Evolutionary conservation across 2,797 vertebrate species (phyloP), one percentile per base, ranked within the genome.

Genomic region (Lepus townsendii): DNA sequence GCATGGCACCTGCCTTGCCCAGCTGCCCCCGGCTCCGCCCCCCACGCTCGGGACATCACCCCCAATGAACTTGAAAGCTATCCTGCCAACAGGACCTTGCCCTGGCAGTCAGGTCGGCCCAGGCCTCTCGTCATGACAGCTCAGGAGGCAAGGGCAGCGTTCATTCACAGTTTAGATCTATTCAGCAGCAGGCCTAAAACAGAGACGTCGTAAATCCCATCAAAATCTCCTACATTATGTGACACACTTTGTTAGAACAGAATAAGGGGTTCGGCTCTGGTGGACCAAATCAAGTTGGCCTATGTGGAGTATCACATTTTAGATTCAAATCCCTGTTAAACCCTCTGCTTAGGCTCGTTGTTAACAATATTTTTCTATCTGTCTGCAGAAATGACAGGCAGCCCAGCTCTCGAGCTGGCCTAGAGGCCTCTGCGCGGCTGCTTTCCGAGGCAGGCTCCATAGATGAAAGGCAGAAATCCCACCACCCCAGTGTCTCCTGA

Each of bases 321-420:
- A 95, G 97, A 98, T 98, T 98, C 98, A 98, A 98, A 98, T 98
- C 98, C 98, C 96, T 97, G 95, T 95, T 98, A 98, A 98, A 97
- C 85, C 97, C 97, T 97, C 95, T 97, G 93, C 97, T 98, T 98
- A 97, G 26, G 72, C 97, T 98, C 0, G 8, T 96, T 97, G 97
- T 97, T 97, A 98, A 98, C 97, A 97, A 97, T 98, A 98, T 98
- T 98, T 98, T 98, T 95, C 73, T 97, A 96, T 98, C 97, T 97
- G 97, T 97, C 98, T 98, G 97, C 95, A 84, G 97, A 98, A 98
- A 97, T 97, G 97, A 98, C 97, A 98, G 98, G 97, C 97, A 97
- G 97, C 96, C 96, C 96, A 79, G 96, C 96, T 97, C 97, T 95
- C 35, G 32, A 95, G 75, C 62, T 35, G 92, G 96, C 96, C 96